Evolutionary conservation across 1,140 invertebrate species (phyloP), one percentile per base, ranked within the genome.

Genomic region (Teleogryllus occipitalis): DNA sequence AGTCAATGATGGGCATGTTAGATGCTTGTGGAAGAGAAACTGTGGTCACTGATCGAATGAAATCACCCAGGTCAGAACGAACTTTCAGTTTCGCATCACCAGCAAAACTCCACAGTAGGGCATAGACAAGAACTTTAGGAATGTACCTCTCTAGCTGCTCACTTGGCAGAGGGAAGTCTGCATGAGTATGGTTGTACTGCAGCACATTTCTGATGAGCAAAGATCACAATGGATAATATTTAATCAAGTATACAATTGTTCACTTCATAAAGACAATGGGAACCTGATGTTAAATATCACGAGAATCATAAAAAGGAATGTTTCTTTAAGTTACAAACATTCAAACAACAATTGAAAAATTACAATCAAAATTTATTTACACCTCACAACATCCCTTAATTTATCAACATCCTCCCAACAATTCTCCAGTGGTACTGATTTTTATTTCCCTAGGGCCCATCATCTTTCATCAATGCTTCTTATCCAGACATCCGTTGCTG

Each of bases 41-140:
- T 0, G 98, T 99, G 2, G 97, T 99, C 14, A 97, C 94, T 22
- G 95, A 95, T 81, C 97, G 90, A 81, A 99, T 93, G 85, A 98
- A 99, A 85, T 99, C 97, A 7, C 98, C 97, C 74, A 99, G 87
- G 86, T 99, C 96, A 77, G 96, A 93, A 79, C 94, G 84, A 48
- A 96, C 94, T 89, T 99, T 99, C 7, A 99, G 88, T 87, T 98
- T 98, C 14, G 97, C 96, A 88, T 99, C 98, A 74, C 98, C 98
- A 80, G 97, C 93, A 84, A 99, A 99, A 80, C 97, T 97, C 98
- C 98, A 99, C 8, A 99, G 86, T 18, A 99, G 86, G 0, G 95
- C 94, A 86, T 98, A 97, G 0, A 99, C 90, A 47, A 99, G 87
- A 84, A 94, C 95, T 85, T 98, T 98, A 4, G 96, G 94, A 82